Evolutionary conservation across 2,888 invertebrate genomes (phyloP), one percentile per base, ranked within the genome.

Genomic region (Nudaria mundana): DNA sequence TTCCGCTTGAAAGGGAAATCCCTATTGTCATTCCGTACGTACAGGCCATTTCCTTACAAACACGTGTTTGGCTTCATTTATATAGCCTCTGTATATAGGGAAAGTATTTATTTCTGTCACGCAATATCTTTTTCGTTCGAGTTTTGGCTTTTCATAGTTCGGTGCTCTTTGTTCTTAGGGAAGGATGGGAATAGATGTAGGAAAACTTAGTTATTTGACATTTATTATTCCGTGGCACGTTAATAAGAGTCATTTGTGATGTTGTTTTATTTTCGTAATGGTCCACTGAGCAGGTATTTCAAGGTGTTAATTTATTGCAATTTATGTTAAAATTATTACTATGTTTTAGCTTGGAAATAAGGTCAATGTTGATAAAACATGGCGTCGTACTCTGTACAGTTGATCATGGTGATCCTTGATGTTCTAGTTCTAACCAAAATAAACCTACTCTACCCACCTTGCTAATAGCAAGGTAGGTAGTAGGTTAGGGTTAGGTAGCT

Each of bases 1-100:
- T 88, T 81, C 82, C 79, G 81, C 80, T 81, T 71, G 84, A 84
- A 85, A 88, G 86, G 86, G 87, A 87, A 87, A 86, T 82, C 78
- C 71, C 71, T 71, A 87, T 87, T 87, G 87, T 84, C 76, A 87
- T 88, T 86, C 87, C 56, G 63, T 57, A 69, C 77, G 75, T 72
- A 76, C 68, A 66, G 62, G 63, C 63, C 73, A 80, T 81, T 83
- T 86, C 84, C 85, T 82, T 69, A 79, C 78, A 68, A 83, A 88
- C 87, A 86, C 86, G 85, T 85, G 85, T 85, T 80, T 65, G 65
- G 67, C 71, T 76, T 76, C 75, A 73, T 76, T 68, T 73, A 68
- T 70, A 67, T 62, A 56, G 54, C 63, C 57, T 66, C 56, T 66
- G 63, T 77, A 76, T 69, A 72, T 75, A 71, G 60, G 63, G 58